These are phyloP conservation scores for Folsomia manolachei DNA, from an alignment of 2,888 invertebrate genomes.

Conservation along the genomic window DNA sequence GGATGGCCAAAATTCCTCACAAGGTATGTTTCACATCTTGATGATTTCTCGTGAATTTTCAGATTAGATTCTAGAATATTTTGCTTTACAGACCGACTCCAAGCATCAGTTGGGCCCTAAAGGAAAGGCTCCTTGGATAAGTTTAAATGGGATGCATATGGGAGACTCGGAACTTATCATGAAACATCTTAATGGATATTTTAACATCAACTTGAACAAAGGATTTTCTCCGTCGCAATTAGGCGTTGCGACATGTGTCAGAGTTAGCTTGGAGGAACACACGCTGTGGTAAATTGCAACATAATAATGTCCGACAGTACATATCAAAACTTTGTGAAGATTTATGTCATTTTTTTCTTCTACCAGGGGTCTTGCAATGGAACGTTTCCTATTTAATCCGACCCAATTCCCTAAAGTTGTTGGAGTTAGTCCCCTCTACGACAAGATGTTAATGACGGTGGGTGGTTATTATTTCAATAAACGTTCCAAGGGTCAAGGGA, in stretches of 20 bases:
- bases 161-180: conserved; percentile 40
- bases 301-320: background rate
- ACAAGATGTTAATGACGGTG: conserved; percentile 14
- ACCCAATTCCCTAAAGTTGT: conserved; percentile 28
- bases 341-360: no score
- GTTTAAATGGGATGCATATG: conserved; percentile 40
- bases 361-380: conserved; percentile 37
- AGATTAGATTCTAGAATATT: no score
- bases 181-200: conserved; percentile 32
- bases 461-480: conserved; percentile 11
- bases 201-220: conserved; percentile 23
- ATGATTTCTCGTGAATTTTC: background rate
- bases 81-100: conserved; percentile 26
- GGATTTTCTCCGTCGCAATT: conserved; percentile 21
- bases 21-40: conserved; percentile 21
- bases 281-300: conserved; percentile 20
- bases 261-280: conserved; percentile 35
- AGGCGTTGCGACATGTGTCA: conserved; percentile 25
- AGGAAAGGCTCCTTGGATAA: conserved; percentile 45
- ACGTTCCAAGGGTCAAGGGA: conserved; percentile 38
- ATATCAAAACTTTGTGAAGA: background rate
- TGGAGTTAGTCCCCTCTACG: conserved; percentile 19
- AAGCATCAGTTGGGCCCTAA: conserved; percentile 32
- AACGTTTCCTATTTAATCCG: conserved; percentile 31
- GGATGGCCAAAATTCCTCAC: conserved; percentile 31